These are phyloP conservation scores for Junonia oenone DNA, from an alignment of 2,888 invertebrate genomes.

Conservation along the genomic window DNA sequence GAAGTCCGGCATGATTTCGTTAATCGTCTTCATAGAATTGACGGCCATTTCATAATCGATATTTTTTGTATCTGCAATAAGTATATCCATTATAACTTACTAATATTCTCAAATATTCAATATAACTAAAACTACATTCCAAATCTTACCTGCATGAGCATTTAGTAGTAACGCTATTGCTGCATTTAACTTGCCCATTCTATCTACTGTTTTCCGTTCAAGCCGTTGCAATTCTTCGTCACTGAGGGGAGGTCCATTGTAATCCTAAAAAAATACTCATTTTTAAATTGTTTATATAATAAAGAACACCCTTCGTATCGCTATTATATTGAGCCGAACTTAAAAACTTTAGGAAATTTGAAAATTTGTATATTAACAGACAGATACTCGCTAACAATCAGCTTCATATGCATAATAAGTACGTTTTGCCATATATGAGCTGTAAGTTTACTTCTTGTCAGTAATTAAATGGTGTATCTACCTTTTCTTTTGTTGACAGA, in stretches of 20 bases:
- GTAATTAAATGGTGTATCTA: no score
- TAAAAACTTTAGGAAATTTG: no score
- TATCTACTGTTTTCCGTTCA: conserved; percentile 41
- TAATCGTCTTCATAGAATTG: conserved; percentile 96
- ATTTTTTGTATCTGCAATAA: conserved; percentile 72
- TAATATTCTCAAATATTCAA: not conserved
- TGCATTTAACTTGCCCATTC: conserved; percentile 54
- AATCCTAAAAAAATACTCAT: conserved; percentile 35
- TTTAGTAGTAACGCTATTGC: conserved; percentile 55
- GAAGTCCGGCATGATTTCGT: conserved; percentile 95
- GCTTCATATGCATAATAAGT: no score
- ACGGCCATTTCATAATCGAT: conserved; percentile 96
- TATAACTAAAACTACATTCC: no score
- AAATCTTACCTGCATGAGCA: conserved; percentile 52
- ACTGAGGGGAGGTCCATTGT: conserved; percentile 35
- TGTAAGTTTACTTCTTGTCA: no score
- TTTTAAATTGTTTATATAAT: not conserved
- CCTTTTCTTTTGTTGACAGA: no score
- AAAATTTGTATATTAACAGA: no score
- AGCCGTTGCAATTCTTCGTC: conserved; percentile 33
- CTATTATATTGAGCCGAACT: no score
- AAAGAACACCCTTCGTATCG: no score
- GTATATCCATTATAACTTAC: not conserved
- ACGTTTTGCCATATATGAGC: no score
- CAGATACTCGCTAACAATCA: no score